These are phyloP conservation scores for Stigmatopora argus DNA, from an alignment of 2,113 vertebrate genomes.

Conservation along the genomic window DNA sequence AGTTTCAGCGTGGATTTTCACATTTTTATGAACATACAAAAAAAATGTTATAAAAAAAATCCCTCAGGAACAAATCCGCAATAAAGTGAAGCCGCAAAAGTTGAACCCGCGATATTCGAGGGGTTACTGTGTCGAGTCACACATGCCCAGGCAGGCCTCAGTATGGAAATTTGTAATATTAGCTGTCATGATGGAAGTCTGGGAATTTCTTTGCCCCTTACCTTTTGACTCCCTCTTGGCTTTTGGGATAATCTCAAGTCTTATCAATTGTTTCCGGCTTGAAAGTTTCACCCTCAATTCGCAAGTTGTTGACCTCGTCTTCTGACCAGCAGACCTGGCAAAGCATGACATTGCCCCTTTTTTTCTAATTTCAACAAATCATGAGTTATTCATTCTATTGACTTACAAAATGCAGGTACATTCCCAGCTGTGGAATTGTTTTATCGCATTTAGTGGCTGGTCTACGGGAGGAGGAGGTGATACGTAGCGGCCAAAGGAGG, in stretches of 20 bases:
- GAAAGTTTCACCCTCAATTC: conserved; percentile 25
- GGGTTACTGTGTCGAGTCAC: conserved; percentile 54
- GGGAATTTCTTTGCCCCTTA: conserved; percentile 49
- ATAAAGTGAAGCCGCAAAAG: too few species aligned
- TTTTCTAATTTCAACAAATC: background rate
- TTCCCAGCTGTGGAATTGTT: background rate
- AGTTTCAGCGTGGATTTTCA: too few species aligned
- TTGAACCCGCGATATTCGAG: background rate
- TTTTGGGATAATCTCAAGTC: background rate
- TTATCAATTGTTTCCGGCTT: background rate
- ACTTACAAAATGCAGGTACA: background rate
- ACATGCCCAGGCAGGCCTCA: conserved; percentile 49
- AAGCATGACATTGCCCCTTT: background rate
- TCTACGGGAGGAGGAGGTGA: conserved; percentile 66
- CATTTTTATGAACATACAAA: too few species aligned
- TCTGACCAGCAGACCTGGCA: background rate
- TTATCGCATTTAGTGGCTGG: conserved; percentile 48
- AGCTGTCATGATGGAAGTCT: conserved; percentile 49
- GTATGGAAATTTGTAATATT: conserved; percentile 32
- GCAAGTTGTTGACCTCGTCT: conserved; percentile 16
- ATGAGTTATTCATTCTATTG: background rate
- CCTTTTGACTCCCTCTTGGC: conserved; percentile 25
- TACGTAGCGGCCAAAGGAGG: conserved; percentile 65
- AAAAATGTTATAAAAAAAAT: too few species aligned
- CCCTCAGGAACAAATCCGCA: too few species aligned